A percentile compares a stretch with the other conserved stretches of the same genome.
Conservation (phyloP, 1,140 invertebrate genomes). For the Wasmannia auropunctata region DNA sequence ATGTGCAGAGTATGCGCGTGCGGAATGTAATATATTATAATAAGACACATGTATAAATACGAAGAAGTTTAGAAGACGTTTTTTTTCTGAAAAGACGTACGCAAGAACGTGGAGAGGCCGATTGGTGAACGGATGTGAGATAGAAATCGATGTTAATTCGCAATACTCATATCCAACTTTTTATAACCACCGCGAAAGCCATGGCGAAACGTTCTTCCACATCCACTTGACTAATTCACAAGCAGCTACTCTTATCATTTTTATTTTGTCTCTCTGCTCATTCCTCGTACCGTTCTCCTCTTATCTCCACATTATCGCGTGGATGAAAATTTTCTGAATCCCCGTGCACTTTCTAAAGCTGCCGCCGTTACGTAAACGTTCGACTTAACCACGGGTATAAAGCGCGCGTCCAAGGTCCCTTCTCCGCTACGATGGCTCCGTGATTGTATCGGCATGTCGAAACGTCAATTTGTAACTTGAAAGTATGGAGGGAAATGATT, state of each 20-base stretch:
- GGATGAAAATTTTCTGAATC: not conserved
- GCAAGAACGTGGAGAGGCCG: not conserved
- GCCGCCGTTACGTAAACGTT: slow-evolving; percentile 41
- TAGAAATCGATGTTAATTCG: not conserved
- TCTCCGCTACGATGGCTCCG: slow-evolving; percentile 10
- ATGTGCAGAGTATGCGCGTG: not conserved
- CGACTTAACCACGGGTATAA: slow-evolving; percentile 24
- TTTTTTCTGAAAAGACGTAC: not conserved
- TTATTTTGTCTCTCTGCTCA: not conserved
- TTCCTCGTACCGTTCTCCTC: not conserved
- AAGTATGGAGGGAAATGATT: not conserved
- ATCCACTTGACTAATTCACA: not conserved
- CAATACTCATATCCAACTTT: not conserved
- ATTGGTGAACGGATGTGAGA: not conserved
- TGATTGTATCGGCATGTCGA: slow-evolving; percentile 9
- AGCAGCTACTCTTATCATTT: not conserved
- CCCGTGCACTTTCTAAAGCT: slow-evolving; percentile 38
- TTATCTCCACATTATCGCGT: not conserved
- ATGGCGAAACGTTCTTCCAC: not conserved
- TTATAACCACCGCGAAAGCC: not conserved
- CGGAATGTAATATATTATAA: not conserved
- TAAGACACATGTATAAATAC: not conserved
- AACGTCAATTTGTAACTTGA: not conserved
- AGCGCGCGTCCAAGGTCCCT: slow-evolving; percentile 35
- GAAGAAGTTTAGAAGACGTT: not conserved